Evolutionary conservation across 2,797 vertebrate species (phyloP).

Genomic region (Sebastiscus albofasciatus): DNA sequence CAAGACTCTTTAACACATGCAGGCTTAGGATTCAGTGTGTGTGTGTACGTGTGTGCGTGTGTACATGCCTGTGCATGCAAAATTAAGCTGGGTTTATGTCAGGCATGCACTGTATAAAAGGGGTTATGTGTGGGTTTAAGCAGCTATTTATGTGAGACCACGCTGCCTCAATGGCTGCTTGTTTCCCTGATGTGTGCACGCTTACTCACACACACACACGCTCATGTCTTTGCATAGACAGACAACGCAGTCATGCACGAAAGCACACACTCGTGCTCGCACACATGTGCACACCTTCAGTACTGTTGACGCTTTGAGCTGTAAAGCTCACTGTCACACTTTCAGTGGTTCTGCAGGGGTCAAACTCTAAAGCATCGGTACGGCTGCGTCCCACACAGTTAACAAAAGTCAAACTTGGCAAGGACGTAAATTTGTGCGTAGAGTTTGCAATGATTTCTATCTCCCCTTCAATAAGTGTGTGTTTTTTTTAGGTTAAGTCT

Average conservation of each 20-base stretch:
- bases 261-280: background rate
- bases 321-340: background rate
- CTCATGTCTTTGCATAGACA: conserved; percentile 8
- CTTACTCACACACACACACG: background rate
- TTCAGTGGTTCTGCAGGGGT: background rate
- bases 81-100: conserved; percentile 33
- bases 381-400: background rate
- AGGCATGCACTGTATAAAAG: conserved; percentile 43
- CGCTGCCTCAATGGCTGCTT: conserved; percentile 66
- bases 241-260: conserved; percentile 15
- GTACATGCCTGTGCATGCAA: conserved; percentile 1
- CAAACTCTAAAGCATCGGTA: background rate
- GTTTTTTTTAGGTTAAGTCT: background rate
- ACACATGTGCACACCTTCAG: background rate
- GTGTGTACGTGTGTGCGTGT: background rate
- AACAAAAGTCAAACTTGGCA: background rate
- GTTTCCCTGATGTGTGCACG: conserved; percentile 33
- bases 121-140: conserved; percentile 52
- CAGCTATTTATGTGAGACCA: conserved; percentile 60
- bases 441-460: background rate
- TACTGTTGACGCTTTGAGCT: background rate
- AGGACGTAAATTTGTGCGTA: background rate
- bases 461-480: background rate
- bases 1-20: conserved; percentile 5
- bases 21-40: background rate